Conservation (phyloP, 1,140 invertebrate genomes). For the Cryptotermes secundus region DNA sequence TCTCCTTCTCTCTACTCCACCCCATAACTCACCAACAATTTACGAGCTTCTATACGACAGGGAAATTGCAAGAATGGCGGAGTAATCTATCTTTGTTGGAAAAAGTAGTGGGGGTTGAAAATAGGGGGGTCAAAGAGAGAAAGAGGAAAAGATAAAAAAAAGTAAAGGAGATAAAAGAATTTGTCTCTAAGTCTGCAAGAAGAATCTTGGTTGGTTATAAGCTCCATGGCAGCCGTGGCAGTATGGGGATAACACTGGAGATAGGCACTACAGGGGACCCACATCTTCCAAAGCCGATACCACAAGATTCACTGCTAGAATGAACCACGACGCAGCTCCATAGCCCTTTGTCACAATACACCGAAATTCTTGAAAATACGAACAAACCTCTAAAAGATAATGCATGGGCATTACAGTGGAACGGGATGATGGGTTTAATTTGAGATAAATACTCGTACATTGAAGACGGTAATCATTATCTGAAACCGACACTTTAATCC, state of each 20-base stretch:
- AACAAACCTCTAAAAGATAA: too few relatives aligned
- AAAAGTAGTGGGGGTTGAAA: slow-evolving; percentile 40
- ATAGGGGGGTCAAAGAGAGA: slow-evolving; percentile 31
- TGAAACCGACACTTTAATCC: too few relatives aligned
- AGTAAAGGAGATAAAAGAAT: slow-evolving; percentile 37
- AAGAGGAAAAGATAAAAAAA: slow-evolving; percentile 34
- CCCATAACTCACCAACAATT: slow-evolving; percentile 72
- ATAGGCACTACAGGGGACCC: neutral
- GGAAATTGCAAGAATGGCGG: slow-evolving; percentile 77
- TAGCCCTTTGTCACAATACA: too few relatives aligned
- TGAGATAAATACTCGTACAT: too few relatives aligned
- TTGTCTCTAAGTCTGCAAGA: slow-evolving; percentile 22
- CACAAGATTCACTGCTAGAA: slow-evolving; percentile 6
- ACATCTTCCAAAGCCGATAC: neutral
- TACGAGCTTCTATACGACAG: slow-evolving; percentile 75
- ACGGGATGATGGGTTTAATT: too few relatives aligned
- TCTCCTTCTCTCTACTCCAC: slow-evolving; percentile 49
- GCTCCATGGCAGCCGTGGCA: neutral
- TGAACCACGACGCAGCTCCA: neutral
- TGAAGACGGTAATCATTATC: too few relatives aligned
- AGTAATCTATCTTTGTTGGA: slow-evolving; percentile 67
- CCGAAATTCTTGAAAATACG: too few relatives aligned
- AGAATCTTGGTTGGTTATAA: slow-evolving; percentile 5
- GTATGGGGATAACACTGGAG: neutral
- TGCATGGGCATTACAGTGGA: too few relatives aligned